A percentile compares a stretch with the other conserved stretches of the same genome.
Conservation (phyloP, 2,888 invertebrate species). For the Troilus luridus region DNA sequence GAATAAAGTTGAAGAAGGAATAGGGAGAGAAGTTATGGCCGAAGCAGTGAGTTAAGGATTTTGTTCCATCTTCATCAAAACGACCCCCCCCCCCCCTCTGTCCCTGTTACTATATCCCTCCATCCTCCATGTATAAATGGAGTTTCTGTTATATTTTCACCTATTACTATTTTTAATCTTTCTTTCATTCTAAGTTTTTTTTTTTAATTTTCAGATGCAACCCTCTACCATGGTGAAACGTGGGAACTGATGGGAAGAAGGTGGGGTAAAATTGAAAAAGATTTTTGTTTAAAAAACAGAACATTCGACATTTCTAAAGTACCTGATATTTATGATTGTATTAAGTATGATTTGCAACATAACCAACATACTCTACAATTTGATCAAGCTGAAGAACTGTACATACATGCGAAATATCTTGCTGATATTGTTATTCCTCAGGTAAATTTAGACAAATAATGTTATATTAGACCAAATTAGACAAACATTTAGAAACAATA, state of each 20-base stretch:
- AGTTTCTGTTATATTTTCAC: neutral
- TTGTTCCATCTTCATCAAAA: too few relatives aligned
- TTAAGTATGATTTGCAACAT: constrained; percentile 98
- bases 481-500: too few relatives aligned
- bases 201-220: constrained; percentile 77
- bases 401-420: constrained; percentile 95
- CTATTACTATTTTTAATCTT: neutral
- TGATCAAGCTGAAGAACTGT: constrained; percentile 91
- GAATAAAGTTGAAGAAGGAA: too few relatives aligned
- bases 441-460: constrained; percentile 70
- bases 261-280: constrained; percentile 98
- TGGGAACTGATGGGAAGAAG: constrained; percentile 98
- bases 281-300: constrained; percentile 94
- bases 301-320: constrained; percentile 98
- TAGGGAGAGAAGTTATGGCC: too few relatives aligned
- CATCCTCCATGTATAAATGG: too few relatives aligned
- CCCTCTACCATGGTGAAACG: constrained; percentile 97
- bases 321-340: constrained; percentile 99
- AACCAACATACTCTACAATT: constrained; percentile 96
- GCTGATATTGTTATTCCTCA: constrained; percentile 99
- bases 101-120: too few relatives aligned
- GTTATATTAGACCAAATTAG: too few relatives aligned
- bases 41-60: too few relatives aligned
- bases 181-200: neutral
- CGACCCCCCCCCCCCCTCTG: too few relatives aligned